A percentile compares a stretch with the other conserved stretches of the same genome.
Evolutionary conservation across 2,888 invertebrate genomes (phyloP).

Genomic region (Cynaeus angustus): DNA sequence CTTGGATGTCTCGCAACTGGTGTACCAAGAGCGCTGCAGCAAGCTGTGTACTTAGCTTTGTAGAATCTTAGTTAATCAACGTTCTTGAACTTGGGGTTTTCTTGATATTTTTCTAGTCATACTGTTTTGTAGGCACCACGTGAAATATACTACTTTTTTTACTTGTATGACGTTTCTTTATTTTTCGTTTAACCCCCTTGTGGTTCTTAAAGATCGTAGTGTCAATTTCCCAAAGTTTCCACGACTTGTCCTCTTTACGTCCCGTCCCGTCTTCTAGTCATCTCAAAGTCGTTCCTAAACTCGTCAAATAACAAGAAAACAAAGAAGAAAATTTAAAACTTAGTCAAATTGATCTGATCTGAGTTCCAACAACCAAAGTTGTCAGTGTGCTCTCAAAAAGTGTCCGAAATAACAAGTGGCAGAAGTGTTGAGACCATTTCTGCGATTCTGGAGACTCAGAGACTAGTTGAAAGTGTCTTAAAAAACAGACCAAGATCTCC

Average conservation of each 20-base stretch:
- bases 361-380: constrained; percentile 60
- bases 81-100: constrained; percentile 46
- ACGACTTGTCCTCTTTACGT: constrained; percentile 76
- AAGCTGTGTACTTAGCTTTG: constrained; percentile 23
- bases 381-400: constrained; percentile 68
- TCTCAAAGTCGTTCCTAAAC: constrained; percentile 58
- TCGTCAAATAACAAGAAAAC: constrained; percentile 49
- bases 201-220: constrained; percentile 60
- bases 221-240: constrained; percentile 71
- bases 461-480: constrained; percentile 75
- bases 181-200: constrained; percentile 30
- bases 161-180: constrained; percentile 48
- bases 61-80: constrained; percentile 31
- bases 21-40: constrained; percentile 62
- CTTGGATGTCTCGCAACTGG: constrained; percentile 29
- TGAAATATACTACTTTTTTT: constrained; percentile 53
- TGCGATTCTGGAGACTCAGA: constrained; percentile 75
- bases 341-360: constrained; percentile 60
- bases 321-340: constrained; percentile 57
- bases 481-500: constrained; percentile 71
- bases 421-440: constrained; percentile 73
- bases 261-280: constrained; percentile 71
- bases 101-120: constrained; percentile 56
- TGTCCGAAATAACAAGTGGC: constrained; percentile 68
- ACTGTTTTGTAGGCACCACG: constrained; percentile 56